Percentiles rank a stretch among this genome's conserved stretches.
These are phyloP conservation scores for Mormyrops boulengeri DNA, from an alignment of 2,797 vertebrate species.

Conservation along the genomic window DNA sequence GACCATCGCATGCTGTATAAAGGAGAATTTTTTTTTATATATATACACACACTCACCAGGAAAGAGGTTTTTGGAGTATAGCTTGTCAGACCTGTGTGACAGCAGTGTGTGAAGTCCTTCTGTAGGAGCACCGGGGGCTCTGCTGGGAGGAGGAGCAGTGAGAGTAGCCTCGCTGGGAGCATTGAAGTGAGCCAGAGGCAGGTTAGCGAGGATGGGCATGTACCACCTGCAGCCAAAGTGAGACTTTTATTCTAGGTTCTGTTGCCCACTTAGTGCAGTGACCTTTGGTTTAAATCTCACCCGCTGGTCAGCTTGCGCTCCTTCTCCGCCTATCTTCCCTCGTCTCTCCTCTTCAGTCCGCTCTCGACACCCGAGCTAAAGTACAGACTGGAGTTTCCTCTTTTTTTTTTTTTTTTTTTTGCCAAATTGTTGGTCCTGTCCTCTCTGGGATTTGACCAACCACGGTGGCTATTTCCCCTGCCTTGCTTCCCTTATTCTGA, in stretches of 20 bases:
- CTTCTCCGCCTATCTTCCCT: not conserved
- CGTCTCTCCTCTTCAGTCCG: not conserved
- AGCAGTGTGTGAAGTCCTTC: not conserved
- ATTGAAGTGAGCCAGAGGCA: not conserved
- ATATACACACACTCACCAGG: not conserved
- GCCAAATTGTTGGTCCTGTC: not conserved
- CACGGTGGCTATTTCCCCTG: not conserved
- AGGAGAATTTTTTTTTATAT: not conserved
- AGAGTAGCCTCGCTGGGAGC: not conserved
- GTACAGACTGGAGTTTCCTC: not conserved
- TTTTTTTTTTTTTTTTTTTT: not conserved
- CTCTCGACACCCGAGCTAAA: not conserved
- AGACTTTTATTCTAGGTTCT: not conserved
- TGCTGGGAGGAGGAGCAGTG: not conserved
- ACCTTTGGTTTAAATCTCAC: not conserved
- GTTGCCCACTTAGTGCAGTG: not conserved
- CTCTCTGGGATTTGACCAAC: not conserved
- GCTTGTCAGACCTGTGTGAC: not conserved
- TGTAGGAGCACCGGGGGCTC: not conserved
- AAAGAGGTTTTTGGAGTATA: conserved; percentile 2
- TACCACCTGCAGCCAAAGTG: not conserved
- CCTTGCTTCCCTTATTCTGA: not conserved
- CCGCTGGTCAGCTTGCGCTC: not conserved
- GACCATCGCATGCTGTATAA: conserved; percentile 8
- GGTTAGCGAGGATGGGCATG: not conserved